Percentiles rank a stretch among this genome's conserved stretches.
These are phyloP conservation scores for Pandemis heparana DNA, from an alignment of 2,888 invertebrate species.

Conservation along the genomic window DNA sequence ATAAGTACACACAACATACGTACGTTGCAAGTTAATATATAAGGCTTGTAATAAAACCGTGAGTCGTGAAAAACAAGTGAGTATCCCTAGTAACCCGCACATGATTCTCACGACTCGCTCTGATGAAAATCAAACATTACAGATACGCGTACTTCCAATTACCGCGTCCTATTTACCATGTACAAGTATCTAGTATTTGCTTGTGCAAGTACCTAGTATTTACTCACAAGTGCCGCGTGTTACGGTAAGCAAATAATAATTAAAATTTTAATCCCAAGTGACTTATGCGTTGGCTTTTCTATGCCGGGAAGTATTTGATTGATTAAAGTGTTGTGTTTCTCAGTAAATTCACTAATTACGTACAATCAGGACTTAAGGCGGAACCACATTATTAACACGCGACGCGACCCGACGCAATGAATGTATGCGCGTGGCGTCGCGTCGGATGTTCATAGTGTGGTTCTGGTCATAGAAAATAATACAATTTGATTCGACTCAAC, in stretches of 20 bases:
- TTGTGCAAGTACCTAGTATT: slow-evolving; percentile 5
- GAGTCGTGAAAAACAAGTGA: not conserved
- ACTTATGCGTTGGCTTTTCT: slow-evolving; percentile 16
- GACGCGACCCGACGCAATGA: too few relatives aligned
- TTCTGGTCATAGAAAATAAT: too few relatives aligned
- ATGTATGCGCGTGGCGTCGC: too few relatives aligned
- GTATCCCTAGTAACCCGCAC: not conserved
- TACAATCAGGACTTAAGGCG: too few relatives aligned
- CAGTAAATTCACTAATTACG: not conserved
- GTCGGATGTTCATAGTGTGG: too few relatives aligned
- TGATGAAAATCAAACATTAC: slow-evolving; percentile 35
- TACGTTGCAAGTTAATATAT: too few relatives aligned
- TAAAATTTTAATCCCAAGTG: not conserved
- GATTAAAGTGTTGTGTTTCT: not conserved
- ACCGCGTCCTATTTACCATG: slow-evolving; percentile 23
- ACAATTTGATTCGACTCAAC: too few relatives aligned
- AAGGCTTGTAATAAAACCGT: too few relatives aligned
- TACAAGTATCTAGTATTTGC: slow-evolving; percentile 13
- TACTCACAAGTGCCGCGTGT: slow-evolving; percentile 19
- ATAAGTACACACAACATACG: too few relatives aligned
- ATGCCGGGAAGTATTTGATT: slow-evolving; percentile 2
- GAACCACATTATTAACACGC: too few relatives aligned
- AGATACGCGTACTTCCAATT: slow-evolving; percentile 31
- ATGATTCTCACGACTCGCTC: slow-evolving; percentile 1
- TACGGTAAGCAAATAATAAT: slow-evolving; percentile 19